phyloP scores from a whole-genome alignment of 2,888 invertebrate genomes.

The Oligia latruncula region DNA sequence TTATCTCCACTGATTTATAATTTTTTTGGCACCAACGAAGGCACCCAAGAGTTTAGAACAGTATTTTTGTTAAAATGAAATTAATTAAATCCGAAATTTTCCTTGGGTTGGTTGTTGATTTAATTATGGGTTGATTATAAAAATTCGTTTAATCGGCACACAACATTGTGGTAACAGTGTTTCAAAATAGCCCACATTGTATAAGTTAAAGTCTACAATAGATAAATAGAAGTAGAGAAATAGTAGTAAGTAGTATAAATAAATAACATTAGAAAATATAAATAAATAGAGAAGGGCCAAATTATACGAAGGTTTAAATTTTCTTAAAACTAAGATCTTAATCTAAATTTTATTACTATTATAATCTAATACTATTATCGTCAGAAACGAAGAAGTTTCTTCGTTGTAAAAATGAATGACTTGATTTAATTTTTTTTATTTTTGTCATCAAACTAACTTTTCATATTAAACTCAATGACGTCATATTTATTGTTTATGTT shows the following conservation, averaged over 20 bases:
- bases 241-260: background rate
- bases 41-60: background rate
- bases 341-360: conserved; percentile 24
- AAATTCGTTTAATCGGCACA: too few species aligned
- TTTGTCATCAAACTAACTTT: background rate
- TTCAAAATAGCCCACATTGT: background rate
- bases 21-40: conserved; percentile 1
- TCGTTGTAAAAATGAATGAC: background rate
- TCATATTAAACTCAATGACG: background rate
- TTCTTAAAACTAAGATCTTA: conserved; percentile 41
- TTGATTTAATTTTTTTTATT: background rate
- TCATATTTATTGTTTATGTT: background rate
- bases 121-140: background rate
- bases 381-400: background rate
- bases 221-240: conserved; percentile 14
- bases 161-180: background rate
- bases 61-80: background rate
- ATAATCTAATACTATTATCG: conserved; percentile 6
- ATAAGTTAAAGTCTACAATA: background rate
- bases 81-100: background rate
- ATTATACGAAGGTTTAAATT: conserved; percentile 36
- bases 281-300: conserved; percentile 32
- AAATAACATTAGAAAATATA: conserved; percentile 28
- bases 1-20: too few species aligned
- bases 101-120: background rate